Percentiles rank a stretch among this genome's conserved stretches.
These are phyloP conservation scores for Cydia strobilella DNA, from an alignment of 1,140 invertebrate genomes.

Conservation along the genomic window DNA sequence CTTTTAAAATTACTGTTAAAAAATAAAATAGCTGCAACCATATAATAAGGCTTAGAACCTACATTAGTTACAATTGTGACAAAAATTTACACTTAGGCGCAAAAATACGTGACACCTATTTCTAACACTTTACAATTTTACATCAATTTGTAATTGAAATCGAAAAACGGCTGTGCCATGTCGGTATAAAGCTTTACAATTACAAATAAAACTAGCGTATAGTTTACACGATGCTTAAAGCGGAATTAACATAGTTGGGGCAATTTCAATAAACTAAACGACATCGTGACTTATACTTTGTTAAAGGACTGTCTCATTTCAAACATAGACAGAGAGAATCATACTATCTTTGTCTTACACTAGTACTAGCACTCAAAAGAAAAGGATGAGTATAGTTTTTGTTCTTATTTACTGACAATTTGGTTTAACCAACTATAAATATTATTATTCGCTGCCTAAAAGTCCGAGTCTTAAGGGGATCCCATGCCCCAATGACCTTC, in stretches of 20 bases:
- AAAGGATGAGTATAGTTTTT: no score
- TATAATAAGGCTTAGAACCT: neutral
- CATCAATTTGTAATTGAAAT: slow-evolving; percentile 1
- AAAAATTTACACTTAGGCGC: neutral
- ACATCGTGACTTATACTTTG: no score
- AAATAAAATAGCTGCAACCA: neutral
- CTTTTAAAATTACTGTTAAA: neutral
- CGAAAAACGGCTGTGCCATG: neutral
- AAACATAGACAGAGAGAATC: no score
- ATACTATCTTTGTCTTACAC: no score
- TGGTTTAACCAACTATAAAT: no score
- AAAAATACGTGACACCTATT: slow-evolving; percentile 1
- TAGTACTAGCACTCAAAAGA: no score
- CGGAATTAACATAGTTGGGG: neutral
- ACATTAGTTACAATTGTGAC: neutral
- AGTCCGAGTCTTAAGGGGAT: no score
- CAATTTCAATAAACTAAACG: no score
- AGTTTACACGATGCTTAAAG: neutral
- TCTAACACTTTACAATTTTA: neutral
- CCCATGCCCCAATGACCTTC: no score
- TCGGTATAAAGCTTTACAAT: neutral
- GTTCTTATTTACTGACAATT: no score
- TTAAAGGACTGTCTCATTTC: no score
- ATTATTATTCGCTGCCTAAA: no score
- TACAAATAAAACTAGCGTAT: neutral